Base-by-base conservation (phyloP, 2,888 invertebrate species). In the Hyalella azteca region DNA sequence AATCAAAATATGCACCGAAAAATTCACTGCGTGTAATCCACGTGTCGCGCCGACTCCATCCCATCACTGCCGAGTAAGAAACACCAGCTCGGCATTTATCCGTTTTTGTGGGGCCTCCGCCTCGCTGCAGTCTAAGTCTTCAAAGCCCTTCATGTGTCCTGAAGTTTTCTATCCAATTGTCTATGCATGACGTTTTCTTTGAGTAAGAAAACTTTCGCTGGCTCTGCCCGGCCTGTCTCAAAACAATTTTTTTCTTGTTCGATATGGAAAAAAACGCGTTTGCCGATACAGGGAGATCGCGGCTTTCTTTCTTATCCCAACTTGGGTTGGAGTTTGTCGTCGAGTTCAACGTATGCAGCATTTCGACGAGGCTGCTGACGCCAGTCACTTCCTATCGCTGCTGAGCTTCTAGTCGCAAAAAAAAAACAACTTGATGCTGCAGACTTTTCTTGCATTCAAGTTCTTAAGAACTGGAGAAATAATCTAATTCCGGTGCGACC, bases 101-200 rank as follows among this genome's bases (percentile, higher is more conserved):
- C 15, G 15, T 36, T 36, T 36, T n/a, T 36, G 39, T 15, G 32
- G 36, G 19, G 32, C 5, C 66, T 36, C 19, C 7, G 32, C n/a
- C 66, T 36, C 5, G 13, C 15, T 36, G 29, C 9, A 32, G 13
- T 66, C 19, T 9, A 45, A 9, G 45, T 15, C 19, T 36, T 66
- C 66, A 32, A 66, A 66, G 36, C 32, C 36, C 36, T 66, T 66
- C 36, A 36, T 66, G 36, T 66, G n/a, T 66, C 22, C 66, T 22
- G 29, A 54, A 54, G 54, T 54, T 26, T 54, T 54, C 54, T 29
- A 54, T 66, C 36, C 66, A 66, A 66, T 66, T 66, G 66, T 66
- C 66, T 36, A 66, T 66, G 66, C 66, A 66, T 66, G 36, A 36
- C 66, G 66, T 66, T 66, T 66, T 66, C 66, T 66, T 36, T 36